These are phyloP conservation scores for Conistra vaccinii DNA, from an alignment of 2,888 invertebrate genomes.

Conservation along the genomic window DNA sequence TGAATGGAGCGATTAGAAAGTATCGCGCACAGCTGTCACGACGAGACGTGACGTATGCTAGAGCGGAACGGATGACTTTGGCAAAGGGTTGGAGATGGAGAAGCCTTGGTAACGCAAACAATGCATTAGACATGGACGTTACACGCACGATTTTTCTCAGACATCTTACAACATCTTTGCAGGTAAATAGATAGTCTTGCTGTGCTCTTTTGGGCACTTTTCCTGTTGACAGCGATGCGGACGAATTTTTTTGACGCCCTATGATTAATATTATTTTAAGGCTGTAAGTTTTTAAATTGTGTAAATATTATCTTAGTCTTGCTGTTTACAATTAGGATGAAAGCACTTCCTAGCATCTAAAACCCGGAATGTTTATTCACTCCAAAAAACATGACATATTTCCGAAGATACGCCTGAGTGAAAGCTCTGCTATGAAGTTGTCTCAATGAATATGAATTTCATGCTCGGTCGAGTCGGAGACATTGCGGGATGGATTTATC, in stretches of 20 bases:
- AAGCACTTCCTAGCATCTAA: conserved; percentile 15
- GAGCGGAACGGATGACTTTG: conserved; percentile 88
- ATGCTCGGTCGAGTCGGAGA: conserved; percentile 76
- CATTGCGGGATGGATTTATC: conserved; percentile 79
- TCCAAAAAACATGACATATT: conserved; percentile 32
- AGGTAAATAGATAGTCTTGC: conserved; percentile 21
- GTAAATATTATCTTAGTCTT: neutral
- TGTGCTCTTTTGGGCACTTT: neutral
- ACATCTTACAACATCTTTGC: conserved; percentile 44
- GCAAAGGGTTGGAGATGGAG: conserved; percentile 88
- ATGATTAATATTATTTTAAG: no score
- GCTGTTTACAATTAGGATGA: conserved; percentile 21
- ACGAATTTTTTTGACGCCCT: no score
- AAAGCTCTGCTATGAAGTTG: conserved; percentile 61
- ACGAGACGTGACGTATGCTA: conserved; percentile 85
- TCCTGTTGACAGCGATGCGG: no score
- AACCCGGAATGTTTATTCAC: neutral
- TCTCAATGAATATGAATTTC: conserved; percentile 73
- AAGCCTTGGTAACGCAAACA: conserved; percentile 83
- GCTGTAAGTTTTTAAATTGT: no score
- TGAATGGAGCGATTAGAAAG: conserved; percentile 89
- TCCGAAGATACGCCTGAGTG: conserved; percentile 58
- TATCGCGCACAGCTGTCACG: conserved; percentile 88
- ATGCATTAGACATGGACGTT: conserved; percentile 85
- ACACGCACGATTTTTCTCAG: conserved; percentile 77